Evolutionary conservation across 2,113 vertebrate genomes (phyloP).

Genomic region (Lynx canadensis): DNA sequence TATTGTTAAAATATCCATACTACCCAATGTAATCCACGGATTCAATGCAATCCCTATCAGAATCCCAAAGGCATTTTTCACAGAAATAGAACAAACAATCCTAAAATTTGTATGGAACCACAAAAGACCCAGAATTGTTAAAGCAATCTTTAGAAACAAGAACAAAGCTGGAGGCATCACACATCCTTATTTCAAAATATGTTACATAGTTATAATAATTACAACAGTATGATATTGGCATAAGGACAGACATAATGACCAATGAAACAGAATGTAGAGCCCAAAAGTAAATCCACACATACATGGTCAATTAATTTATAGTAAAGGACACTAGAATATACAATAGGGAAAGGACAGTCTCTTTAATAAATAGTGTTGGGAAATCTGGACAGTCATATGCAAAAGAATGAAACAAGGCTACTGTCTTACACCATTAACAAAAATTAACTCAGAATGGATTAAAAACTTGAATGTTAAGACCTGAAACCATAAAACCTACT

Average conservation of each 20-base stretch:
- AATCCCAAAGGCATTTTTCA: neutral
- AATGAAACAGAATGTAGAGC: neutral
- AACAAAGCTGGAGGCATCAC: neutral
- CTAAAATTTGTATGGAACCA: neutral
- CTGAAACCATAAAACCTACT: neutral
- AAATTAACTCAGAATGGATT: neutral
- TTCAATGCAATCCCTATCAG: neutral
- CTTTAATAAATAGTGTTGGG: neutral
- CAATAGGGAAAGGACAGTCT: neutral
- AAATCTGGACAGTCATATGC: neutral
- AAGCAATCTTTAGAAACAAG: neutral
- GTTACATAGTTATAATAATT: neutral
- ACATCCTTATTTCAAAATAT: neutral
- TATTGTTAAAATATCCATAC: neutral
- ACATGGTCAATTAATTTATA: neutral
- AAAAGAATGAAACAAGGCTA: neutral
- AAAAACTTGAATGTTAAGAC: neutral
- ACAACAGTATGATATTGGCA: neutral
- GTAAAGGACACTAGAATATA: neutral
- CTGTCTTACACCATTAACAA: neutral
- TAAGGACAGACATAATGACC: neutral
- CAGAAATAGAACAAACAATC: neutral
- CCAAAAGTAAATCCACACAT: neutral
- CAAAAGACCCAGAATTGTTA: neutral
- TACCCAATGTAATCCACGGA: neutral